These are phyloP conservation scores for Neopipo cinnamomea DNA, from an alignment of 2,113 vertebrate species.

Conservation along the genomic window DNA sequence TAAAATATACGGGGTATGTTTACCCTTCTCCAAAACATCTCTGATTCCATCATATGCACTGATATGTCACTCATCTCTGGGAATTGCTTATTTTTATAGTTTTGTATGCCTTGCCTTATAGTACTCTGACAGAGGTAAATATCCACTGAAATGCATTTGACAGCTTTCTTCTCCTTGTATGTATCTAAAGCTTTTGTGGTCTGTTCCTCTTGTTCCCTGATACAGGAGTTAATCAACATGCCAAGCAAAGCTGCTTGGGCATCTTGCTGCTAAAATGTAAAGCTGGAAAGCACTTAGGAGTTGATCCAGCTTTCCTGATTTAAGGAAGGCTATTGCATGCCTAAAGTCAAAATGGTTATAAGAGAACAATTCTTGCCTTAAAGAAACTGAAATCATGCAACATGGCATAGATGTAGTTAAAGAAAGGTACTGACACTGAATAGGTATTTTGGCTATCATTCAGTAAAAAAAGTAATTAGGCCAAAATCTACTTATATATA, in stretches of 20 bases:
- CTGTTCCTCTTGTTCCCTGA: not conserved
- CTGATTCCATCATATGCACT: not conserved
- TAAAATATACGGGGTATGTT: rapidly evolving
- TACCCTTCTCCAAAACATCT: not conserved
- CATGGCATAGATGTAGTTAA: not conserved
- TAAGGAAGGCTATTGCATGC: not conserved
- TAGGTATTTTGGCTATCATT: not conserved
- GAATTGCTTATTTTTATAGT: not conserved
- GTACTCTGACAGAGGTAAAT: not conserved
- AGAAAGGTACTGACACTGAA: not conserved
- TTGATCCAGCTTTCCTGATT: not conserved
- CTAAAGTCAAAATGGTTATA: not conserved
- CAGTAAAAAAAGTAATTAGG: not conserved
- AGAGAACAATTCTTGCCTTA: not conserved
- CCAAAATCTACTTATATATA: not conserved
- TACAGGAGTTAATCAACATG: rapidly evolving
- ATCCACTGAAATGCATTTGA: not conserved
- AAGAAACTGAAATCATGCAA: not conserved
- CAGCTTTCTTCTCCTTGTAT: not conserved
- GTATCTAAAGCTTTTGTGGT: not conserved
- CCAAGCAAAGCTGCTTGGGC: not conserved
- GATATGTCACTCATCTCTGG: not conserved
- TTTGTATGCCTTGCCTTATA: not conserved
- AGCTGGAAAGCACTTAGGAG: not conserved
- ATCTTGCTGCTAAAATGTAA: not conserved